Conservation (phyloP, 2,888 invertebrate species). For the Microplitis manilae region DNA sequence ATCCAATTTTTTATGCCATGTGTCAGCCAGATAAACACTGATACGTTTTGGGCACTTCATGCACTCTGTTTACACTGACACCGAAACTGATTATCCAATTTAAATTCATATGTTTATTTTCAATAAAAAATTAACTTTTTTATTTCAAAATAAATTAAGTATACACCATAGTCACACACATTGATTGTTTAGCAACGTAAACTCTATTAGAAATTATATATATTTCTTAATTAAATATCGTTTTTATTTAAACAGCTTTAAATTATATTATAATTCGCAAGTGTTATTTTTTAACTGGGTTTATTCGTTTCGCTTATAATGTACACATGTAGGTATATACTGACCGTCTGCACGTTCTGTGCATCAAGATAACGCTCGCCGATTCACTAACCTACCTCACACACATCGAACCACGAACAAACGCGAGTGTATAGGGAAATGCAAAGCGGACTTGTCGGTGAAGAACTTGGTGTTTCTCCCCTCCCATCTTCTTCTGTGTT, state of each 20-base stretch:
- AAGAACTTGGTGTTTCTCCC: conserved; percentile 36
- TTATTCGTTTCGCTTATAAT: conserved; percentile 40
- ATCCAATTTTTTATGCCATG: not conserved
- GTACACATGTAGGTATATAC: conserved; percentile 60
- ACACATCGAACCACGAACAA: conserved; percentile 38
- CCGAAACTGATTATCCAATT: not conserved
- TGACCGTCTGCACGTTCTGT: conserved; percentile 62
- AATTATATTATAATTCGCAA: not conserved
- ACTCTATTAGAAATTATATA: no score
- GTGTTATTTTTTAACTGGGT: not conserved
- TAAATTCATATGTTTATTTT: not conserved
- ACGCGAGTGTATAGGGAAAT: conserved; percentile 45
- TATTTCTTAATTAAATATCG: not conserved
- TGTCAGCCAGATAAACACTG: not conserved
- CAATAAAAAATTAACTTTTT: no score
- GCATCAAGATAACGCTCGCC: conserved; percentile 65
- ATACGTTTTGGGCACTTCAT: conserved; percentile 9
- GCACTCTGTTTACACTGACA: not conserved
- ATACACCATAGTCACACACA: no score
- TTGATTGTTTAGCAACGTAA: no score
- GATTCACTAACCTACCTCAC: conserved; percentile 69
- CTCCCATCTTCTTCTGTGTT: conserved; percentile 13
- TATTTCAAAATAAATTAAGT: no score
- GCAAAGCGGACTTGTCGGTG: conserved; percentile 54
- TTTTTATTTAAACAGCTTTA: not conserved